A percentile compares a stretch with the other conserved stretches of the same genome.
Evolutionary conservation across 2,888 invertebrate genomes (phyloP).

Genomic region (Papilio protenor): DNA sequence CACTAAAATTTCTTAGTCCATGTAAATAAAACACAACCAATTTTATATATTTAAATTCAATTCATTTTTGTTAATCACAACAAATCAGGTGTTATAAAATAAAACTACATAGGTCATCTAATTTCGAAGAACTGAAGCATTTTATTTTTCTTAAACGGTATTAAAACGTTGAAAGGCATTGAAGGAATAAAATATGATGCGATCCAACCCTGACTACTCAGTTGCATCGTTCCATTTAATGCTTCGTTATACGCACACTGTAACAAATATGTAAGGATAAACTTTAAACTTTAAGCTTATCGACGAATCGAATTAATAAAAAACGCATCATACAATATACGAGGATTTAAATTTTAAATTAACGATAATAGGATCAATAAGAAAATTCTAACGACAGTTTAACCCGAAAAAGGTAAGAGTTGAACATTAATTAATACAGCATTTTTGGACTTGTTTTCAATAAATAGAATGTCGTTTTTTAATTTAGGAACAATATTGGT

Average conservation of each 20-base stretch:
- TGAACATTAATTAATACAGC: background rate
- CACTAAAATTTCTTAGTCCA: too few relatives aligned
- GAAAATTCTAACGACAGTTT: background rate
- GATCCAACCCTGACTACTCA: slow-evolving; percentile 39
- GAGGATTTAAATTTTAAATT: slow-evolving; percentile 2
- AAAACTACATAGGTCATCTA: background rate
- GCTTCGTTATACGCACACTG: background rate
- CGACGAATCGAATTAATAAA: slow-evolving; percentile 17
- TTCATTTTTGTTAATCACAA: background rate
- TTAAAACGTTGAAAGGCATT: slow-evolving; percentile 51
- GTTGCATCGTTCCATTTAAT: background rate
- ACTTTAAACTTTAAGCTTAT: slow-evolving; percentile 16
- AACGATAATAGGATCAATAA: slow-evolving; percentile 15
- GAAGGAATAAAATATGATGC: slow-evolving; percentile 48
- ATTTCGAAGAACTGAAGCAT: background rate
- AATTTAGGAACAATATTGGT: background rate
- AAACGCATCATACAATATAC: background rate
- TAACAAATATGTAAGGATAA: background rate
- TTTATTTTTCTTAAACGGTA: slow-evolving; percentile 48
- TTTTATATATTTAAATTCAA: background rate
- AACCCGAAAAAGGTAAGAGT: background rate
- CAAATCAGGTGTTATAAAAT: slow-evolving; percentile 2
- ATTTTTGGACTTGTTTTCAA: background rate
- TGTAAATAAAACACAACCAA: background rate
- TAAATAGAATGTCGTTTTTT: background rate